Conservation (phyloP, 2,888 invertebrate species). For the Phorcus lineatus region DNA sequence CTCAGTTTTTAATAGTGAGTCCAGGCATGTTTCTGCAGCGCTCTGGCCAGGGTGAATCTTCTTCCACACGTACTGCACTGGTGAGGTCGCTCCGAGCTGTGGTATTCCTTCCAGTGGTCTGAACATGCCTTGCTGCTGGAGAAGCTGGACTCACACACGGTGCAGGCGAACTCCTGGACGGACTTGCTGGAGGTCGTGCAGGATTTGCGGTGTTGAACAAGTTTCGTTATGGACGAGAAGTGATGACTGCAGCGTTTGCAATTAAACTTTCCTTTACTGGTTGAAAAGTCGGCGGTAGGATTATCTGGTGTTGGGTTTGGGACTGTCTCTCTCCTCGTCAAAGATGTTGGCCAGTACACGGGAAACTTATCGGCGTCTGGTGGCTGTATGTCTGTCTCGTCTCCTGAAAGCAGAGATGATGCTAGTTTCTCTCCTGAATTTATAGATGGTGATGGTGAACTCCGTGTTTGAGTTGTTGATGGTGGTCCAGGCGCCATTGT, state of each 20-base stretch:
- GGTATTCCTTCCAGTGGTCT: slow-evolving; percentile 2
- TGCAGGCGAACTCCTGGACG: neutral
- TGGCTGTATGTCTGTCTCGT: no score
- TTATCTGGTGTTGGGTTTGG: no score
- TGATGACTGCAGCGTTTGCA: neutral
- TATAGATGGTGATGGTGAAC: no score
- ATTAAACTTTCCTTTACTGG: neutral
- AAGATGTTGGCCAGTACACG: no score
- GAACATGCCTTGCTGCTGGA: neutral
- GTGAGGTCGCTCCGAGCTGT: neutral
- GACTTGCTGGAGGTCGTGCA: neutral
- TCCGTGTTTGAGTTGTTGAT: neutral
- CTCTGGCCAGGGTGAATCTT: neutral
- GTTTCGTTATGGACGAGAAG: neutral
- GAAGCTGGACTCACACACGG: neutral
- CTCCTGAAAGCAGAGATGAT: no score
- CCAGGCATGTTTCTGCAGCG: neutral
- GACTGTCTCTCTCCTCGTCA: no score
- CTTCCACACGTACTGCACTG: neutral
- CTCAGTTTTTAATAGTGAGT: neutral
- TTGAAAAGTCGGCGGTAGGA: no score
- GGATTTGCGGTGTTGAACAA: neutral
- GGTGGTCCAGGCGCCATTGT: neutral
- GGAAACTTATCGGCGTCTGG: no score
- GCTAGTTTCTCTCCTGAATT: no score